Percentiles rank a stretch among this genome's conserved stretches.
phyloP scores from a whole-genome alignment of 1,140 invertebrate genomes.

The Dinothrombium tinctorium region DNA sequence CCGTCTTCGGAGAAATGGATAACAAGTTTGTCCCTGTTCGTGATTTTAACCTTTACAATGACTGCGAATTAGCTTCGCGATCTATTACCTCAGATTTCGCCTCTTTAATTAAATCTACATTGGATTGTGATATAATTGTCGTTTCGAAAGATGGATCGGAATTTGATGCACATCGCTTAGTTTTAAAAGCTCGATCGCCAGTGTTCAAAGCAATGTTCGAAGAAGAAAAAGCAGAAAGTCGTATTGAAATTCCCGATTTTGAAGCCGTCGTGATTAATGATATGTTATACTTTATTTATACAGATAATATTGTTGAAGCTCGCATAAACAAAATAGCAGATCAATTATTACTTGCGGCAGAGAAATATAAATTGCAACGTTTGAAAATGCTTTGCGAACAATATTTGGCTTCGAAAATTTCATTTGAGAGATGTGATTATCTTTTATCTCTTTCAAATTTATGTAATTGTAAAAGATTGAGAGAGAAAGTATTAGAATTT shows the following conservation, averaged over 20 bases:
- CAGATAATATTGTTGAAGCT: slow-evolving; percentile 70
- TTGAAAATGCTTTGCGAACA: slow-evolving; percentile 9
- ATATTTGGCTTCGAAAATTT: slow-evolving; percentile 4
- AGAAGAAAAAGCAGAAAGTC: slow-evolving; percentile 8
- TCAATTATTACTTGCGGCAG: slow-evolving; percentile 12
- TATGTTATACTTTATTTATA: slow-evolving; percentile 22
- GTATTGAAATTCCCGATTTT: slow-evolving; percentile 5
- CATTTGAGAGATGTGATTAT: too few species aligned
- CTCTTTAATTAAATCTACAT: background rate
- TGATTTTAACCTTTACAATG: background rate
- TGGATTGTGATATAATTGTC: background rate
- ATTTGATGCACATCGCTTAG: slow-evolving; percentile 3
- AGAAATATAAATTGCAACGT: slow-evolving; percentile 10
- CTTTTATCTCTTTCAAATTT: too few species aligned
- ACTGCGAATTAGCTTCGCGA: background rate
- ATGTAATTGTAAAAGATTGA: too few species aligned
- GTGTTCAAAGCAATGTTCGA: slow-evolving; percentile 8
- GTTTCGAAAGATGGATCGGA: background rate
- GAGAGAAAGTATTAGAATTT: too few species aligned
- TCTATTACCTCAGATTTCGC: background rate
- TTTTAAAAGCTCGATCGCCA: slow-evolving; percentile 3
- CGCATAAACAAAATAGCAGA: slow-evolving; percentile 40
- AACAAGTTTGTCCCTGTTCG: background rate
- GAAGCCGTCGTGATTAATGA: slow-evolving; percentile 2
- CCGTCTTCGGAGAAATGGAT: slow-evolving; percentile 1